Evolutionary conservation across 2,888 invertebrate genomes (phyloP).

Genomic region (Polymixis lichenea): DNA sequence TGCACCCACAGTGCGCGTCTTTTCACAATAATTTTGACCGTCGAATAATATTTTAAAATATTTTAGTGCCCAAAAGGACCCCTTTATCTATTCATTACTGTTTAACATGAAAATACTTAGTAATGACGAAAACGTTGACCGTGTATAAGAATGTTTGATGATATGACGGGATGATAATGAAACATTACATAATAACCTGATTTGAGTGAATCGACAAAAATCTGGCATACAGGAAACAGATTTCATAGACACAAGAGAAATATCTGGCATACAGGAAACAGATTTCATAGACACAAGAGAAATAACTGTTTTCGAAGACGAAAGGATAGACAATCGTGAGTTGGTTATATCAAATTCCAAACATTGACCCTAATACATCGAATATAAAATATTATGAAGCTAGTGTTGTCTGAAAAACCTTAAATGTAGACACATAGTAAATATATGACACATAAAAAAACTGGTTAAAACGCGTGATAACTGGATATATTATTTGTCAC

Average conservation of each 20-base stretch:
- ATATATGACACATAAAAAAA: slow-evolving; percentile 41
- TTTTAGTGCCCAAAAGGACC: slow-evolving; percentile 63
- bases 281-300: slow-evolving; percentile 16
- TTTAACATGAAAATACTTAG: slow-evolving; percentile 69
- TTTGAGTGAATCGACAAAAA: slow-evolving; percentile 21
- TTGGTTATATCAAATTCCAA: slow-evolving; percentile 20
- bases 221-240: slow-evolving; percentile 13
- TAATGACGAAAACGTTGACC: slow-evolving; percentile 61
- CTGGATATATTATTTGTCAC: slow-evolving; percentile 36
- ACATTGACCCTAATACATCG: slow-evolving; percentile 33
- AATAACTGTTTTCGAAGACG: slow-evolving; percentile 14
- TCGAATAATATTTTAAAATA: slow-evolving; percentile 56
- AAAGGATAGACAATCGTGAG: slow-evolving; percentile 22
- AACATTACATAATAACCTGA: slow-evolving; percentile 37
- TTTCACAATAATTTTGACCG: slow-evolving; percentile 18
- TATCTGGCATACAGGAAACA: slow-evolving; percentile 12
- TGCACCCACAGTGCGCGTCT: slow-evolving; percentile 24
- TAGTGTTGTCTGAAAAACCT: slow-evolving; percentile 23
- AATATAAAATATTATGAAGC: slow-evolving; percentile 30
- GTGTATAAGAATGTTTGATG: slow-evolving; percentile 59
- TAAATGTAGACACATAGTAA: slow-evolving; percentile 31
- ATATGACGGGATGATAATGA: slow-evolving; percentile 62
- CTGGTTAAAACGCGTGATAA: slow-evolving; percentile 15
- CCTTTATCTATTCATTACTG: slow-evolving; percentile 70
- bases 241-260: slow-evolving; percentile 13